phyloP scores from a whole-genome alignment of 2,113 vertebrate genomes.

The Colinus virginianus region DNA sequence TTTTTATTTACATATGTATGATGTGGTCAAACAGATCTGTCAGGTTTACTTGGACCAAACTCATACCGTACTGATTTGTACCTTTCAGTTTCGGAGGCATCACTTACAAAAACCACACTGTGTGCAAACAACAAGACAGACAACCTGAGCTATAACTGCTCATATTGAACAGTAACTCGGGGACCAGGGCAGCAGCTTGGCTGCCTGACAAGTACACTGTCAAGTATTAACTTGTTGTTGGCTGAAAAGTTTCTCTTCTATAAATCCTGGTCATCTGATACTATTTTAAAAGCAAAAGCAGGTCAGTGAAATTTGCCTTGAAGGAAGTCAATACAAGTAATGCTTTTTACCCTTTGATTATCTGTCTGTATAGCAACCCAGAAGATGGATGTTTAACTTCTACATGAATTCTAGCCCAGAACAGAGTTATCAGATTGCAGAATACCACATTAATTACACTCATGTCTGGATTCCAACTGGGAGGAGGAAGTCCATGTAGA shows the following conservation, averaged over 20 bases:
- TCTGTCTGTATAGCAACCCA: neutral
- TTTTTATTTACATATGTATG: neutral
- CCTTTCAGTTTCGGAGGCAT: neutral
- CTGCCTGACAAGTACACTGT: neutral
- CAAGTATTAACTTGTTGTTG: neutral
- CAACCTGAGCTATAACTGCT: neutral
- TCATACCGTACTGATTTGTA: neutral
- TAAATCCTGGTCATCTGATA: neutral
- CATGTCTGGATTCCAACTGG: neutral
- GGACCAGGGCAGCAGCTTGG: neutral
- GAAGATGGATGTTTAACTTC: neutral
- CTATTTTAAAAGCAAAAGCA: neutral
- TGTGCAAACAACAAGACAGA: neutral
- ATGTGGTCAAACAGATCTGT: neutral
- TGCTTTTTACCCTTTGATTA: neutral
- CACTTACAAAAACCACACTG: accelerated
- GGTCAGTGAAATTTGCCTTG: neutral
- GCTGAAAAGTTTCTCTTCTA: neutral
- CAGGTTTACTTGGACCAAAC: neutral
- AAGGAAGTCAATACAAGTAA: neutral
- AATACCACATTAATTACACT: neutral
- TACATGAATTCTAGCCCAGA: neutral
- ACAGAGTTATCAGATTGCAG: neutral
- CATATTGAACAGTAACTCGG: neutral
- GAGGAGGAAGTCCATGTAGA: neutral